Evolutionary conservation across 2,888 invertebrate species (phyloP), one percentile per base, ranked within the genome.

Genomic region (Nebria salina): DNA sequence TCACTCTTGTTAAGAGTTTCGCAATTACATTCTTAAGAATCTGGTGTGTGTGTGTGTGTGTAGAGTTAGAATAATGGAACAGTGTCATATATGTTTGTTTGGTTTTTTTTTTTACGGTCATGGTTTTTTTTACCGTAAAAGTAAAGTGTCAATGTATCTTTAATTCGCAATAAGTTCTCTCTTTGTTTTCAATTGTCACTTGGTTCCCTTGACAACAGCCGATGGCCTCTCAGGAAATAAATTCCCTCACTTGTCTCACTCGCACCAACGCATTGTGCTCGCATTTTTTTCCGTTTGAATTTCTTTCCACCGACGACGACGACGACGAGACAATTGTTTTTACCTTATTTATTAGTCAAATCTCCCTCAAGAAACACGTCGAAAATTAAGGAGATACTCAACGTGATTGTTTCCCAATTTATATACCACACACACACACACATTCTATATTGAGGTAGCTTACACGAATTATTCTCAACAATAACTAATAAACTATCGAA

Each of bases 171-270:
- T 54, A 54, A 54, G 54, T 54, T 13, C 54, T 54, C 13, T 54
- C 54, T 54, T 54, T 54, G 54, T 54, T 54, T 54, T 54, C 54
- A 54, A 54, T 54, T 54, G 54, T 54, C 54, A 54, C 54, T 54
- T 54, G 54, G 54, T 54, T 54, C 54, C 54, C 54, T 54, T 54
- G 54, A 54, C 54, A 54, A 54, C 54, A 54, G 54, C 54, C 54
- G 54, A 54, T 54, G 6, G 54, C 54, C 54, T 54, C 54, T 54
- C 11, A 54, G 54, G 54, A 54, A 54, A 54, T 54, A 54, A 54
- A 54, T 54, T 54, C 8, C 8, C 54, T 54, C 8, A 54, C 54
- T 54, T 54, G 11, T 54, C 7, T 7, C 54, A 2, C 54, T 54
- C 54, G 4, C 54, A 7, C 54, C 13, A 8, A 54, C 2, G 4